phyloP scores from a whole-genome alignment of 2,888 invertebrate genomes.

The Pammene fasciana region DNA sequence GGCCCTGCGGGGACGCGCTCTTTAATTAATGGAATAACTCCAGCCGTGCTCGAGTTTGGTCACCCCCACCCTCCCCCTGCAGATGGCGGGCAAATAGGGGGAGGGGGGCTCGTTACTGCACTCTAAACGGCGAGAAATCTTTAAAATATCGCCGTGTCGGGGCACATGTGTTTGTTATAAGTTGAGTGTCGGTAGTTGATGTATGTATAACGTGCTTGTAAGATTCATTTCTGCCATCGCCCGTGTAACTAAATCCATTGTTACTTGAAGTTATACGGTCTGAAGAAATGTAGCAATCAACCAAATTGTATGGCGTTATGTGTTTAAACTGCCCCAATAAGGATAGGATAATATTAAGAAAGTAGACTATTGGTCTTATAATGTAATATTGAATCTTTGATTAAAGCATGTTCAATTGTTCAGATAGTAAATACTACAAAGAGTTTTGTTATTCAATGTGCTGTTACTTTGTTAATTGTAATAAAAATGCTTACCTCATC shows the following conservation, averaged over 20 bases:
- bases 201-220: conserved; percentile 18
- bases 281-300: background rate
- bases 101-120: conserved; percentile 40
- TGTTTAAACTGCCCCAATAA: too few relatives aligned
- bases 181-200: conserved; percentile 31
- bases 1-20: conserved; percentile 52
- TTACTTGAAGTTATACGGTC: background rate
- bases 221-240: conserved; percentile 19
- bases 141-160: conserved; percentile 60
- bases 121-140: conserved; percentile 52
- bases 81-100: conserved; percentile 4
- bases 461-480: too few relatives aligned
- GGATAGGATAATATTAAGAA: too few relatives aligned
- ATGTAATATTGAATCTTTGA: too few relatives aligned
- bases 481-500: too few relatives aligned
- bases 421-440: too few relatives aligned
- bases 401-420: too few relatives aligned
- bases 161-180: conserved; percentile 55
- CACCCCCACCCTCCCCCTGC: conserved; percentile 46
- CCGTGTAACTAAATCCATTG: conserved; percentile 4
- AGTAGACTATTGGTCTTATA: too few relatives aligned
- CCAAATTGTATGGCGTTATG: background rate
- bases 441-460: too few relatives aligned
- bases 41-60: conserved; percentile 51
- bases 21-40: conserved; percentile 82